phyloP scores from a whole-genome alignment of 30 jellyfish, hydroid and myxozoan species.

The Aurelia aurita complex sp. Pacific region DNA sequence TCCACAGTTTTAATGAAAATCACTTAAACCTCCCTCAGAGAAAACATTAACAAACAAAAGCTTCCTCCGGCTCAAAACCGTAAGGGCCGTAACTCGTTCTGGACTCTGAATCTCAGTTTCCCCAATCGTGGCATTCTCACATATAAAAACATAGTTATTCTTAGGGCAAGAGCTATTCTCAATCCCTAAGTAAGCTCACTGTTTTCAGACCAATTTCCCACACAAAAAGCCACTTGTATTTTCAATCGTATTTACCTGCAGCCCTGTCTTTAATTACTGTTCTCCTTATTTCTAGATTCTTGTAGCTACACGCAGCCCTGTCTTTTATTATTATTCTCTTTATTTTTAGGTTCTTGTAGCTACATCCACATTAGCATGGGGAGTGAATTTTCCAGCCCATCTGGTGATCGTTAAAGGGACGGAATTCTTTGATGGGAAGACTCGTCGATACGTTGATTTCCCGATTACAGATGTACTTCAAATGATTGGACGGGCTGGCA shows the following conservation, averaged over 20 bases:
- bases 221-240: no score
- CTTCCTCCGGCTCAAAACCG: no score
- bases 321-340: background rate
- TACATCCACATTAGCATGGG: conserved; percentile 99
- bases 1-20: no score
- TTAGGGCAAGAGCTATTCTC: no score
- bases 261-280: background rate
- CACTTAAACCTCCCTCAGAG: no score
- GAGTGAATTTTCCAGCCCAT: conserved; percentile 99
- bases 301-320: conserved; percentile 64
- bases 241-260: background rate
- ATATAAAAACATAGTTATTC: no score
- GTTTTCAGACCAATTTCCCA: no score
- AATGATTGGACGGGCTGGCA: conserved; percentile 99
- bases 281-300: conserved; percentile 59
- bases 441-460: conserved; percentile 94
- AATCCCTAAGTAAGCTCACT: no score
- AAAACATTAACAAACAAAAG: no score
- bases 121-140: no score
- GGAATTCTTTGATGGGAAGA: conserved; percentile 94
- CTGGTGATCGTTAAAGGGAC: conserved; percentile 97
- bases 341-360: conserved; percentile 87
- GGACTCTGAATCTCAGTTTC: no score
- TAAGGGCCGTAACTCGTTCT: no score
- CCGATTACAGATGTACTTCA: conserved; percentile 99